Conservation (phyloP, 23 tunicate species). For the Halocynthia roretzi region DNA sequence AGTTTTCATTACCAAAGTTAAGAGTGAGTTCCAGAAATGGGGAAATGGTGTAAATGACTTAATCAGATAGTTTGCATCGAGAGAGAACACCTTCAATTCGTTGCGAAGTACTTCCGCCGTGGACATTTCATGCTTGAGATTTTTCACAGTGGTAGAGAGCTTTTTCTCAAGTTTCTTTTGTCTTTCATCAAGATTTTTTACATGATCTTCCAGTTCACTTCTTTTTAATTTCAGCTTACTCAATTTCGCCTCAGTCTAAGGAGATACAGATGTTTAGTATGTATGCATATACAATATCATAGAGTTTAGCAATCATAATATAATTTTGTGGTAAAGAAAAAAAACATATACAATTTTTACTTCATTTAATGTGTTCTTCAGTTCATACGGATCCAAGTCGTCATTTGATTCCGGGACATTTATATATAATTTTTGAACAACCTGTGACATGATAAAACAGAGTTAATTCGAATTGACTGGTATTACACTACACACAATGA, state of each 20-base stretch:
- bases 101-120: too few relatives aligned
- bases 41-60: too few relatives aligned
- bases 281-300: too few relatives aligned
- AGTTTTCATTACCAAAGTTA: too few relatives aligned
- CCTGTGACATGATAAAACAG: constrained; percentile 21
- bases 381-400: constrained; percentile 44
- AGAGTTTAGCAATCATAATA: too few relatives aligned
- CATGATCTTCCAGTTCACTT: constrained; percentile 12
- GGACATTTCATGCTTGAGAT: constrained; percentile 10
- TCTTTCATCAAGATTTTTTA: constrained; percentile 23
- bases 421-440: constrained; percentile 26
- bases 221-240: constrained; percentile 22
- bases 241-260: not conserved
- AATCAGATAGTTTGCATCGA: too few relatives aligned
- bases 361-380: constrained; percentile 57
- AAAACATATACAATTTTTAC: not conserved
- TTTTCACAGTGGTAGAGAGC: constrained; percentile 19
- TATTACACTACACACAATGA: too few relatives aligned
- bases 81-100: too few relatives aligned
- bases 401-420: constrained; percentile 48
- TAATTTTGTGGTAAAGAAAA: too few relatives aligned
- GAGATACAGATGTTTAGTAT: too few relatives aligned
- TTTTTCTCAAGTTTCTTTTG: constrained; percentile 20
- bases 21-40: too few relatives aligned
- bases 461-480: too few relatives aligned